A percentile compares a stretch with the other conserved stretches of the same genome.
These are phyloP conservation scores for Allolobophora icterica DNA, from an alignment of 2,888 invertebrate species.

Conservation along the genomic window DNA sequence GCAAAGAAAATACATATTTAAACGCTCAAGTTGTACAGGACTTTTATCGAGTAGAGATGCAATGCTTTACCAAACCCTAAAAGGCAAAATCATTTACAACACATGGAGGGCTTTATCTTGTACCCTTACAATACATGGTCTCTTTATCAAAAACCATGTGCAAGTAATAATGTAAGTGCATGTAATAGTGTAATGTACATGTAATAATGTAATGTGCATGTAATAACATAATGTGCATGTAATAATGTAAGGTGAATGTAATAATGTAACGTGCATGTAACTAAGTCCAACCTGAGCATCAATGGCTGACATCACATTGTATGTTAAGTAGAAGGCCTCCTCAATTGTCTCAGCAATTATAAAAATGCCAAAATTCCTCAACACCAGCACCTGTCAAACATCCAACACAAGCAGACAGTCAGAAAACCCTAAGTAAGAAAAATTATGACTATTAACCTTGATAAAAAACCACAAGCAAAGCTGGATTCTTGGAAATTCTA, in stretches of 20 bases:
- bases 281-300: slow-evolving; percentile 79
- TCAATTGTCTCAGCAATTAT: slow-evolving; percentile 94
- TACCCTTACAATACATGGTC: neutral
- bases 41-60: too few species aligned
- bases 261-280: too few species aligned
- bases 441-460: neutral
- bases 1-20: too few species aligned
- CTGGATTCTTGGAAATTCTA: too few species aligned
- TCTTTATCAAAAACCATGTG: neutral
- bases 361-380: slow-evolving; percentile 85
- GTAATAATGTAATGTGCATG: too few species aligned
- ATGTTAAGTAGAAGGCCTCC: slow-evolving; percentile 88
- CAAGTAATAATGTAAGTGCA: too few species aligned
- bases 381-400: slow-evolving; percentile 67
- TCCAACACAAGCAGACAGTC: neutral
- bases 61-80: too few species aligned
- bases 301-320: slow-evolving; percentile 81
- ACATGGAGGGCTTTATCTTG: neutral
- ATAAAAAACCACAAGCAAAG: neutral
- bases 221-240: too few species aligned
- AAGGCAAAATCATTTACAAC: neutral
- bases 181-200: too few species aligned
- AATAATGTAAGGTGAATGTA: too few species aligned
- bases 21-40: too few species aligned
- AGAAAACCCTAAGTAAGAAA: neutral